Evolutionary conservation across 2,113 vertebrate species (phyloP).

Genomic region (Sarotherodon lohbergeri): DNA sequence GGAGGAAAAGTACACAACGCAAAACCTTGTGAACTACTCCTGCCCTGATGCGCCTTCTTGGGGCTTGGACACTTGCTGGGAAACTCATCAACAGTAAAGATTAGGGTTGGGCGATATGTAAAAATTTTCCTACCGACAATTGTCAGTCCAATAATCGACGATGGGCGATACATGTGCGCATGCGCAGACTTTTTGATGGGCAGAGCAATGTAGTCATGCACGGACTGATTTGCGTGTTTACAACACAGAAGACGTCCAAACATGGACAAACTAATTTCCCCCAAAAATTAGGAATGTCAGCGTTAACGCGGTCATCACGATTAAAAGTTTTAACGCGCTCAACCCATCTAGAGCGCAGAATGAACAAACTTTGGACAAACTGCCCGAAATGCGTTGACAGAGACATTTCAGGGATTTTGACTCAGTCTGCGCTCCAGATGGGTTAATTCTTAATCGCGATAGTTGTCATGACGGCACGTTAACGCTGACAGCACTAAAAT

Average conservation of each 20-base stretch:
- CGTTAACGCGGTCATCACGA: accelerated
- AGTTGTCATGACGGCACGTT: background rate
- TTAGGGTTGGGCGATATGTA: background rate
- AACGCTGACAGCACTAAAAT: background rate
- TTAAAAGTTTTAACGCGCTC: background rate
- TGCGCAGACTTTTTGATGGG: background rate
- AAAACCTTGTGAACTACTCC: background rate
- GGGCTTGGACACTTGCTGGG: background rate
- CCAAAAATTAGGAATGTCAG: background rate
- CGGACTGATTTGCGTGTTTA: background rate
- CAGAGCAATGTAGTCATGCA: background rate
- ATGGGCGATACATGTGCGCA: background rate
- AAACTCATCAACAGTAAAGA: background rate
- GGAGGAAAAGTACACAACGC: background rate
- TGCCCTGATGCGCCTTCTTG: background rate
- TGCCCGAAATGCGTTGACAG: accelerated
- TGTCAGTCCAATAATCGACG: background rate
- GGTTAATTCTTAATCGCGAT: accelerated
- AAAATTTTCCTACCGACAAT: background rate
- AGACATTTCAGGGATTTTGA: background rate
- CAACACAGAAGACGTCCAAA: background rate
- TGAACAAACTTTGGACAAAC: background rate
- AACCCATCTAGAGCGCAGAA: accelerated
- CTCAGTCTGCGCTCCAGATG: background rate
- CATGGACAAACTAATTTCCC: background rate